Evolutionary conservation across 2,797 vertebrate genomes (phyloP), one percentile per base, ranked within the genome.

Genomic region (Xenopus petersii): DNA sequence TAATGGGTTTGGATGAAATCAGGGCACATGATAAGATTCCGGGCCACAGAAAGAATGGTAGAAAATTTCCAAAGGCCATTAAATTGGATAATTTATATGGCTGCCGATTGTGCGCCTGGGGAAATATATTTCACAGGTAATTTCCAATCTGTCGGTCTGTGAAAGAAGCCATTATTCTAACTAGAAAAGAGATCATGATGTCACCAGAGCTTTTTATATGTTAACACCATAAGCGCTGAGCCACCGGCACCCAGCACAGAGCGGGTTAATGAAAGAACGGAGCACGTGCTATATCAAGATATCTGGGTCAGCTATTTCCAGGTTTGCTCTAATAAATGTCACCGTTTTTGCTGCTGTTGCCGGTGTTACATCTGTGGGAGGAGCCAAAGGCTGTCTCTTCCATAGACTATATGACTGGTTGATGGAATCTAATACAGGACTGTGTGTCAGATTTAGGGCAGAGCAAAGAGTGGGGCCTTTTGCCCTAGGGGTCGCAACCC

Each of bases 91-190:
- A 91, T 90, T 92, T 89, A 86, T 87, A 85, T 84, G 85, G 84
- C 87, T 85, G 84, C 85, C 77, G 80, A 91, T 73, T 24, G 65
- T 64, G 65, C 42, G 86, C 84, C 80, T 81, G 74, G 65, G 63
- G 88, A 89, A 88, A 85, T 89, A 80, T 85, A 88, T 89, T 90
- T 92, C 89, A 91, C 86, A 89, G 90, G 90, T 88, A 88, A 91
- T 90, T 89, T 90, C 88, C 85, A 88, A 85, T 84, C 83, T 86
- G 85, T 81, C 86, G 87, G 85, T 0, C 21, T 88, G 83, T 86
- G 85, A 86, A 87, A 82, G 81, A 88, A 86, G 84, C 84, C 84
- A 81, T 89, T 89, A 89, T 84, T 88, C 78, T 87, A 87, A 87
- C 84, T 82, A 82, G 84, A 83, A 87, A 80, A 81, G 79, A 82